phyloP scores from a whole-genome alignment of 2,113 vertebrate species.

The Hippolais icterina region DNA sequence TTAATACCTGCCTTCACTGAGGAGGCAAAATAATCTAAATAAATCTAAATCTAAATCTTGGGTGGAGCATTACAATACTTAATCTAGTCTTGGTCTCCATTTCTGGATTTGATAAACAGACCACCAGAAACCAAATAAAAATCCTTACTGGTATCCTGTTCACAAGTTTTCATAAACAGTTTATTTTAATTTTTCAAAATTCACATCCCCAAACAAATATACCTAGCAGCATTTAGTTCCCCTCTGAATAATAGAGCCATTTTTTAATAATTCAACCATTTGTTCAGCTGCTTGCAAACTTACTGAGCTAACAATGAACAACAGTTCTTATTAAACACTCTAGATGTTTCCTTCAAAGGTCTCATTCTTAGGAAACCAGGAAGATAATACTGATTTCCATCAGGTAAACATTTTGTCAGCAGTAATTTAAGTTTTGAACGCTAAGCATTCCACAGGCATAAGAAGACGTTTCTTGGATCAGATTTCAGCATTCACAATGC shows the following conservation, averaged over 20 bases:
- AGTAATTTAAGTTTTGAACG: constrained; percentile 52
- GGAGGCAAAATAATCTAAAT: background rate
- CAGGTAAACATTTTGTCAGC: constrained; percentile 48
- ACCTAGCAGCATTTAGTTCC: background rate
- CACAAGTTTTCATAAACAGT: background rate
- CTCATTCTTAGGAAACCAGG: constrained; percentile 17
- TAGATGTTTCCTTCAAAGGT: background rate
- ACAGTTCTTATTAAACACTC: background rate
- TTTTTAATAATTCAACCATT: background rate
- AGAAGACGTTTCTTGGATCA: constrained; percentile 40
- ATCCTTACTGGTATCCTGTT: background rate
- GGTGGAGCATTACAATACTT: background rate
- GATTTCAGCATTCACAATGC: constrained; percentile 17
- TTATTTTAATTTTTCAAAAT: background rate
- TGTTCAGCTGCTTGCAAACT: background rate
- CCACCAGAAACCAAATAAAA: background rate
- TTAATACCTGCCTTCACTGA: background rate
- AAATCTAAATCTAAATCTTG: background rate
- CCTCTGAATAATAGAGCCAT: background rate
- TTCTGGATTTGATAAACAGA: background rate
- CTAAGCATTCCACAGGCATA: constrained; percentile 9
- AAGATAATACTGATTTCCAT: constrained; percentile 54
- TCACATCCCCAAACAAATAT: background rate
- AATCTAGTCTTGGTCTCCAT: background rate
- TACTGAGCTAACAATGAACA: background rate